These are phyloP conservation scores for mouse (Mus musculus) DNA, from an alignment of 2,113 vertebrate species.

Conservation along the genomic window DNA sequence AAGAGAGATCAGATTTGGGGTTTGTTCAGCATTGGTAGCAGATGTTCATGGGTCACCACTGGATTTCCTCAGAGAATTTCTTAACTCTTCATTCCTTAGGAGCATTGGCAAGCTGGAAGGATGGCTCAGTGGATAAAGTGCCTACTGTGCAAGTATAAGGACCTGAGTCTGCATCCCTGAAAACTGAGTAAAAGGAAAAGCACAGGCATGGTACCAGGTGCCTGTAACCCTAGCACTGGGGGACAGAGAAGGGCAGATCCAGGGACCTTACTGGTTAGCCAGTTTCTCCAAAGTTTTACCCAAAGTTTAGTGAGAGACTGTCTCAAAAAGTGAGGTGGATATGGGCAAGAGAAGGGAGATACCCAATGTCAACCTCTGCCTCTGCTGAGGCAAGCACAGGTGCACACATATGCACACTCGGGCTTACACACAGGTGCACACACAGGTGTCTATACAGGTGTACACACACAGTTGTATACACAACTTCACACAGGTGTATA, in stretches of 20 bases:
- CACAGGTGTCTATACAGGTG: too few relatives aligned
- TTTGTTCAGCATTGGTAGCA: too few relatives aligned
- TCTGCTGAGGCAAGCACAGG: not conserved
- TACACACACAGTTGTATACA: too few relatives aligned
- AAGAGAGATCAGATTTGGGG: not conserved
- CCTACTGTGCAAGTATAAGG: not conserved
- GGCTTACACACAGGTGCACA: too few relatives aligned
- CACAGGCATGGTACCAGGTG: fast-evolving
- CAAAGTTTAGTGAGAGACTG: not conserved
- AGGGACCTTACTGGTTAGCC: not conserved
- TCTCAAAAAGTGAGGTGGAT: not conserved
- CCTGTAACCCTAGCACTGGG: not conserved
- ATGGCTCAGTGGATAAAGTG: too few relatives aligned
- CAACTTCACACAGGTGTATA: too few relatives aligned
- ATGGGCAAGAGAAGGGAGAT: too few relatives aligned
- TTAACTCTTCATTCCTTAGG: not conserved
- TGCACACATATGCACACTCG: not conserved
- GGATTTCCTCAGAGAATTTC: not conserved
- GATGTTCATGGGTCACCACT: not conserved
- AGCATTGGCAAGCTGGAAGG: not conserved
- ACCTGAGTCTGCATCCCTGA: too few relatives aligned
- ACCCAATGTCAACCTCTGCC: too few relatives aligned
- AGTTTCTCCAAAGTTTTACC: not conserved
- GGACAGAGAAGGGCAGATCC: not conserved
- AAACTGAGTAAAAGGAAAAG: not conserved